Evolutionary conservation across 2,113 vertebrate species (phyloP).

Genomic region (Polyodon spathula): DNA sequence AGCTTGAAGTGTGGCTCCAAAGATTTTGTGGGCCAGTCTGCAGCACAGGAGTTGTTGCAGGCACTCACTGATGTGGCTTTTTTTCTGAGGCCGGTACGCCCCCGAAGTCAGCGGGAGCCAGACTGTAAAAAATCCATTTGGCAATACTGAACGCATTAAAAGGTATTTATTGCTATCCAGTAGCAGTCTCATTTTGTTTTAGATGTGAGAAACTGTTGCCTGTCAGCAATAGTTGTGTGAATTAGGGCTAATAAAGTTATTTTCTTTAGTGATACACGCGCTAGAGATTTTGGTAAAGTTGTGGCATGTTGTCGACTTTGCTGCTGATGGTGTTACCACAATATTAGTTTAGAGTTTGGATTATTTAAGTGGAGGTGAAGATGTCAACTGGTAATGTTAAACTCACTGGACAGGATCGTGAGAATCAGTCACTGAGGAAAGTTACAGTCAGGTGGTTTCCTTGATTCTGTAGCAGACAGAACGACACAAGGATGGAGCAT

Average conservation of each 20-base stretch:
- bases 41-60: neutral
- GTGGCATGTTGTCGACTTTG: constrained; percentile 1
- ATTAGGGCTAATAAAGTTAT: constrained; percentile 1
- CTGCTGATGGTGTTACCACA: neutral
- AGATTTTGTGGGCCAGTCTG: neutral
- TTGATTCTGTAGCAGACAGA: neutral
- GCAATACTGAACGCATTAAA: neutral
- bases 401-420: neutral
- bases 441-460: neutral
- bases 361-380: too few species aligned
- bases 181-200: constrained; percentile 1
- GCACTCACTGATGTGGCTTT: neutral
- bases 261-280: neutral
- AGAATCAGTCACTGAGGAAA: neutral
- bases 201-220: neutral
- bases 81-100: neutral
- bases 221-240: constrained; percentile 5
- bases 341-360: constrained; percentile 1
- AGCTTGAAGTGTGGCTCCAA: neutral
- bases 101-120: neutral
- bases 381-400: neutral
- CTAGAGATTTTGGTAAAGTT: neutral
- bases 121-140: constrained; percentile 5
- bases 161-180: constrained; percentile 1
- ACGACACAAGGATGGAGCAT: constrained; percentile 6